Evolutionary conservation across 2,797 vertebrate species (phyloP).

Genomic region (Spizella passerina): DNA sequence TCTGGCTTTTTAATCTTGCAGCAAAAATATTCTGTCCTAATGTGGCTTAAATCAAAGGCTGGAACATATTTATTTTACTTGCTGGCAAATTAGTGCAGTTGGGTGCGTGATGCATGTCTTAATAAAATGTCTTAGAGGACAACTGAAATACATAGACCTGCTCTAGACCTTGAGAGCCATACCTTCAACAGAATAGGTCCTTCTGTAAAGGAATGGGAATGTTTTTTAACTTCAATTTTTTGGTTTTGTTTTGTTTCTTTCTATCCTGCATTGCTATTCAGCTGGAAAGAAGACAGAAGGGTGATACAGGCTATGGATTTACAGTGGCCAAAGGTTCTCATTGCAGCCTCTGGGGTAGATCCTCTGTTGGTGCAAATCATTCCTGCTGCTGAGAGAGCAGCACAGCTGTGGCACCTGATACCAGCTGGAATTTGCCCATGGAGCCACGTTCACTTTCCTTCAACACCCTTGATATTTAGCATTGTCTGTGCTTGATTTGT

Average conservation of each 20-base stretch:
- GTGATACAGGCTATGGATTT: background rate
- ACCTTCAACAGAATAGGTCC: background rate
- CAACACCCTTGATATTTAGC: background rate
- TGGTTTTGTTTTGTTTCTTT: background rate
- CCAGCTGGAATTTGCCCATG: background rate
- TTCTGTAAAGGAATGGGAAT: background rate
- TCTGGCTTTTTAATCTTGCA: constrained; percentile 19
- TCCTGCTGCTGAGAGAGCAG: background rate
- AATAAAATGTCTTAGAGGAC: background rate
- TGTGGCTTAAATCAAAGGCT: constrained; percentile 55
- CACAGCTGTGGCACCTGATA: rapidly evolving
- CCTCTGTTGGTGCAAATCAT: background rate
- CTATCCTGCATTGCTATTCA: background rate
- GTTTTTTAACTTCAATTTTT: background rate
- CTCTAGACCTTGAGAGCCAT: background rate
- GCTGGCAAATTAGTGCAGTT: background rate
- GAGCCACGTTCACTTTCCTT: background rate
- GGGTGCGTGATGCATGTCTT: background rate
- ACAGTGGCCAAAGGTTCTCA: background rate
- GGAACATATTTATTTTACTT: constrained; percentile 6
- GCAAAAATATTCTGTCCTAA: constrained; percentile 6
- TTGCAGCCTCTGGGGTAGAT: background rate
- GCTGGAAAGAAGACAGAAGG: background rate
- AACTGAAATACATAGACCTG: background rate
- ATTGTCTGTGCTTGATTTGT: background rate